Percentiles rank a stretch among this genome's conserved stretches.
phyloP scores from a whole-genome alignment of 2,797 vertebrate genomes.

The Scolopax rusticola region DNA sequence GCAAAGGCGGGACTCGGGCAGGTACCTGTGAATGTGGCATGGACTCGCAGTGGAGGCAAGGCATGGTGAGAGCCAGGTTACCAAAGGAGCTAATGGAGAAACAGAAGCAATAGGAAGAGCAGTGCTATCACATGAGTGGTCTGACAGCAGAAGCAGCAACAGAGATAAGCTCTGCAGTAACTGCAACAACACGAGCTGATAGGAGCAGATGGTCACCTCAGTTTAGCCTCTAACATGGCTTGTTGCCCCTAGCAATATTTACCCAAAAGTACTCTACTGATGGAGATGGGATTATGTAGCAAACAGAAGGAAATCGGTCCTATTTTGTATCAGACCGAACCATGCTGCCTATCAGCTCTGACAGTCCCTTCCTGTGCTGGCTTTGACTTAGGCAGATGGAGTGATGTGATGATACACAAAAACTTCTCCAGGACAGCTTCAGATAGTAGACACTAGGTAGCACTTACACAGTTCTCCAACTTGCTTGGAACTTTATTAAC shows the following conservation, averaged over 20 bases:
- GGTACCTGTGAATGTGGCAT: not conserved
- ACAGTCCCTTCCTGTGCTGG: not conserved
- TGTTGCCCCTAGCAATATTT: conserved; percentile 53
- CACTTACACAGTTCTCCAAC: not conserved
- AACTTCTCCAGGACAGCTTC: not conserved
- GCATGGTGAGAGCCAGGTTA: not conserved
- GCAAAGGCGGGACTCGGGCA: not conserved
- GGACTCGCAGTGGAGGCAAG: not conserved
- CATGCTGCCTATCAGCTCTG: not conserved
- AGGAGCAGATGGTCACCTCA: conserved; percentile 65
- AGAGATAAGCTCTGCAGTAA: conserved; percentile 19
- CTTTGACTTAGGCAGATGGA: not conserved
- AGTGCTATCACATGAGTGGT: not conserved
- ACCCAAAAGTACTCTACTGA: conserved; percentile 45
- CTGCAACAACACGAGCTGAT: not conserved
- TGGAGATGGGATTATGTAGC: conserved; percentile 20
- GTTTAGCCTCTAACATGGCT: conserved; percentile 48
- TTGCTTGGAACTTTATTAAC: not conserved
- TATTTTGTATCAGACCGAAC: not conserved
- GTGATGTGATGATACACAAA: not conserved
- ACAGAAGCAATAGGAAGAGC: not conserved
- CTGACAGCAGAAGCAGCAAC: conserved; percentile 14
- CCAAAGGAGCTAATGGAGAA: not conserved
- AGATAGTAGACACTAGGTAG: not conserved
- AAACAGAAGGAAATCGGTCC: not conserved